Evolutionary conservation across 2,797 vertebrate genomes (phyloP).

Genomic region (Pampus argenteus): DNA sequence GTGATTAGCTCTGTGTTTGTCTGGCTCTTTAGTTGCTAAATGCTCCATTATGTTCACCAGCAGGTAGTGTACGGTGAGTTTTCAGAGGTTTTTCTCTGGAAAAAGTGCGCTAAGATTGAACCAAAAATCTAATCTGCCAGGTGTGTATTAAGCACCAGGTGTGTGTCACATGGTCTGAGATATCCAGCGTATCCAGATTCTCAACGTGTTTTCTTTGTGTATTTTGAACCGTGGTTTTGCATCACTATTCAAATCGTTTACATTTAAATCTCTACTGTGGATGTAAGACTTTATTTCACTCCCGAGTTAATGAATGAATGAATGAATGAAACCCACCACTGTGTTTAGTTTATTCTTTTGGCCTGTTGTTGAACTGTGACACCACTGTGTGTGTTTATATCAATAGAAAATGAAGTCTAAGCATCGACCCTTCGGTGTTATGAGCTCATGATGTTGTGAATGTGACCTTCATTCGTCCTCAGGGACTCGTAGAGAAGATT

Average conservation of each 20-base stretch:
- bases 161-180: too few relatives aligned
- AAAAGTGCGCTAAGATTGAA: too few relatives aligned
- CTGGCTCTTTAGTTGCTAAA: too few relatives aligned
- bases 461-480: neutral
- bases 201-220: neutral
- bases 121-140: too few relatives aligned
- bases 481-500: neutral
- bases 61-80: too few relatives aligned
- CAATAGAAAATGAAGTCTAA: neutral
- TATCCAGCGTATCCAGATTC: too few relatives aligned
- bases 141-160: too few relatives aligned
- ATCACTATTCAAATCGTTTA: neutral
- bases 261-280: neutral
- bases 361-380: constrained; percentile 12
- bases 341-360: neutral
- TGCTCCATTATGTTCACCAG: too few relatives aligned
- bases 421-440: constrained; percentile 21
- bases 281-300: neutral
- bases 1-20: too few relatives aligned
- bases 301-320: constrained; percentile 4
- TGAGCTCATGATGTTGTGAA: constrained; percentile 1
- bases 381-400: constrained; percentile 20
- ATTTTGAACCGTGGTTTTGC: neutral
- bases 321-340: constrained; percentile 25
- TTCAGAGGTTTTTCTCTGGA: too few relatives aligned